A percentile compares a stretch with the other conserved stretches of the same genome.
These are phyloP conservation scores for Champsocephalus esox DNA, from an alignment of 2,797 vertebrate genomes.

Conservation along the genomic window DNA sequence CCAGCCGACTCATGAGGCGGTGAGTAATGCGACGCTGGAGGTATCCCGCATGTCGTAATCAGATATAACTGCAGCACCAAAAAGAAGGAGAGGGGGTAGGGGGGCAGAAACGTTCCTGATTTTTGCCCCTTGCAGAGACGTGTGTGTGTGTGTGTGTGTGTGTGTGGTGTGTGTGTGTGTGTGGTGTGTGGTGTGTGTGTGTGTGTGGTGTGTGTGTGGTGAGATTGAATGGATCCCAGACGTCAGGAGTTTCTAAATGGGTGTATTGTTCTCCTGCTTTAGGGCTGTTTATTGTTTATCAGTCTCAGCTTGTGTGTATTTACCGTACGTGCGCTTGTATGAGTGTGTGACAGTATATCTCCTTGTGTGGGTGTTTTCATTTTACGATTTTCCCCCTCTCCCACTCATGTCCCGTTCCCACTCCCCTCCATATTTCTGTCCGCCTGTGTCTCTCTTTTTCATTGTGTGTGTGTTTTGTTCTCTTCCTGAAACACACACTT, in stretches of 20 bases:
- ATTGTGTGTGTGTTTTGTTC: slow-evolving; percentile 42
- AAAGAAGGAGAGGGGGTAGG: slow-evolving; percentile 29
- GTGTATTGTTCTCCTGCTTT: slow-evolving; percentile 68
- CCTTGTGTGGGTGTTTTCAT: slow-evolving; percentile 34
- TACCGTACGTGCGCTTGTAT: background rate
- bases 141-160: slow-evolving; percentile 7
- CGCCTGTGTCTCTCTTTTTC: slow-evolving; percentile 26
- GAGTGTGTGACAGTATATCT: slow-evolving; percentile 13
- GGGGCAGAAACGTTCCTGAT: slow-evolving; percentile 53
- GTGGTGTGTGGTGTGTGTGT: too few relatives aligned
- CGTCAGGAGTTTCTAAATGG: slow-evolving; percentile 61
- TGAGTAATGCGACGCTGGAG: slow-evolving; percentile 87
- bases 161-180: slow-evolving; percentile 4
- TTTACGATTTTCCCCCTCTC: slow-evolving; percentile 45
- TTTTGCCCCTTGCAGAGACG: slow-evolving; percentile 71
- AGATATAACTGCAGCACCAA: slow-evolving; percentile 77
- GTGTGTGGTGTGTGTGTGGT: too few relatives aligned
- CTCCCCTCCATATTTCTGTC: slow-evolving; percentile 30
- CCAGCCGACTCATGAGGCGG: slow-evolving; percentile 70
- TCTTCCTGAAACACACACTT: slow-evolving; percentile 48
- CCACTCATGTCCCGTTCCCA: slow-evolving; percentile 21
- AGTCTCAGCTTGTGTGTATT: slow-evolving; percentile 38
- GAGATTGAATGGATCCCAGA: slow-evolving; percentile 63
- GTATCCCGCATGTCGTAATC: slow-evolving; percentile 82
- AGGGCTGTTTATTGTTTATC: slow-evolving; percentile 58